phyloP scores from a whole-genome alignment of 35 echinoderm and acorn worm genomes.

The Acanthaster planci region DNA sequence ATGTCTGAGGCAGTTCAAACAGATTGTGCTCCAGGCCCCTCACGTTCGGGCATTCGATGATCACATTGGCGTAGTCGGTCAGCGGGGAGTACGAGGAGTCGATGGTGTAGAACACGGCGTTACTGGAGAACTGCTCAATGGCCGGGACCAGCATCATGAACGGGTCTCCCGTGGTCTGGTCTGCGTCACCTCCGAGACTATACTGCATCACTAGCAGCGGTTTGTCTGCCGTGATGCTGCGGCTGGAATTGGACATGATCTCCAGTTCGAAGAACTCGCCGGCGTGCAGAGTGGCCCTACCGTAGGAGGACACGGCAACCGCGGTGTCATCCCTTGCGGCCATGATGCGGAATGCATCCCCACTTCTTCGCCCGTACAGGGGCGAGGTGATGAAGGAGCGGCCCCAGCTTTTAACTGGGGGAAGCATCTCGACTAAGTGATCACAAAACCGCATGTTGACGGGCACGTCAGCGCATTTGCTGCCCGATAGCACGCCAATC shows the following conservation, averaged over 20 bases:
- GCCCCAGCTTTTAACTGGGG: slow-evolving; percentile 82
- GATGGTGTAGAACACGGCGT: slow-evolving; percentile 53
- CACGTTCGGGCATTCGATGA: slow-evolving; percentile 64
- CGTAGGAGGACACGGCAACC: slow-evolving; percentile 27
- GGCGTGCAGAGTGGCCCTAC: slow-evolving; percentile 33
- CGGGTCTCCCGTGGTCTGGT: slow-evolving; percentile 70
- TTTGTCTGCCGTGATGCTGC: slow-evolving; percentile 48
- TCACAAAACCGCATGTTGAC: slow-evolving; percentile 62
- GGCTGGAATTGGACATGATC: slow-evolving; percentile 55
- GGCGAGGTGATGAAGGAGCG: slow-evolving; percentile 76
- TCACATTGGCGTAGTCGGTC: slow-evolving; percentile 63
- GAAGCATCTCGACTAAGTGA: slow-evolving; percentile 79
- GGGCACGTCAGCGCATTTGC: slow-evolving; percentile 89
- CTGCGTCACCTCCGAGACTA: slow-evolving; percentile 69
- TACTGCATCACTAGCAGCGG: slow-evolving; percentile 84
- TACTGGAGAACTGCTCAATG: slow-evolving; percentile 68
- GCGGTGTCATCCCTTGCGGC: slow-evolving; percentile 59
- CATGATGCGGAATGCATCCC: slow-evolving; percentile 87
- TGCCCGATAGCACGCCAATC: slow-evolving; percentile 76
- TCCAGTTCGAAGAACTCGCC: slow-evolving; percentile 66
- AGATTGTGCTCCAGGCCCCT: slow-evolving; percentile 73
- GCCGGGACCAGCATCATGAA: slow-evolving; percentile 94
- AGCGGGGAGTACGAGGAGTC: slow-evolving; percentile 46
- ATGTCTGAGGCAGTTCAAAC: slow-evolving; percentile 68
- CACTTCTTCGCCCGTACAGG: slow-evolving; percentile 40